Conservation (phyloP, 1,140 invertebrate species). For the Zaprionus inermis region DNA sequence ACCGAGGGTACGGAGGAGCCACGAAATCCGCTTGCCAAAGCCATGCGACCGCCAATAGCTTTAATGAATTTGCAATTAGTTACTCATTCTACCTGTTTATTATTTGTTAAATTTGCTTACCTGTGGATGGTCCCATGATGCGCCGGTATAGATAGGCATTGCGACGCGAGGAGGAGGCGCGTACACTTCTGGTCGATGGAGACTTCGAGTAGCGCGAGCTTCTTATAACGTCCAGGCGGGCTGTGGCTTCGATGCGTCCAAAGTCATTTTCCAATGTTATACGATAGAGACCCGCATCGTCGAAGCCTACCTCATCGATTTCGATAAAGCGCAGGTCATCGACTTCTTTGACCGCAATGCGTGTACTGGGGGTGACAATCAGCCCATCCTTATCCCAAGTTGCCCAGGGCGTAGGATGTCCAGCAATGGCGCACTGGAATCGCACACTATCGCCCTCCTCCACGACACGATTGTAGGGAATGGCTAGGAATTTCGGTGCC, state of each 20-base stretch:
- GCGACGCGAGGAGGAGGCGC: constrained; percentile 83
- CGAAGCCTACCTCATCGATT: constrained; percentile 90
- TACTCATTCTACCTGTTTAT: too few species aligned
- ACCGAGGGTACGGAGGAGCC: constrained; percentile 86
- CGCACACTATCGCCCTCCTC: constrained; percentile 92
- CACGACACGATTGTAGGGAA: constrained; percentile 93
- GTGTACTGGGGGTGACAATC: constrained; percentile 87
- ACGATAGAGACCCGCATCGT: constrained; percentile 92
- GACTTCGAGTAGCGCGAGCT: constrained; percentile 83
- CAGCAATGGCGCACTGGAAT: constrained; percentile 92
- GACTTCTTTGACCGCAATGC: constrained; percentile 89
- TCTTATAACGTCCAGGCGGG: constrained; percentile 91
- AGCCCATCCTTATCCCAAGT: constrained; percentile 92
- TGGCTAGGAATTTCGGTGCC: constrained; percentile 93
- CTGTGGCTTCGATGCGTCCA: constrained; percentile 91
- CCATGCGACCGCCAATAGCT: constrained; percentile 85
- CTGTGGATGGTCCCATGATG: constrained; percentile 83
- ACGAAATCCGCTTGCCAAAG: constrained; percentile 86
- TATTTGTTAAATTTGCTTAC: constrained; percentile 16
- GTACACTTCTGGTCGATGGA: constrained; percentile 83
- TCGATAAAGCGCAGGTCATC: constrained; percentile 91
- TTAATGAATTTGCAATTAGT: not conserved
- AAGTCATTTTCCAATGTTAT: constrained; percentile 92
- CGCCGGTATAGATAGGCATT: constrained; percentile 79
- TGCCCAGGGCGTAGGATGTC: constrained; percentile 90